These are phyloP conservation scores for Proales similis DNA, from an alignment of 1,140 invertebrate species.

Conservation along the genomic window DNA sequence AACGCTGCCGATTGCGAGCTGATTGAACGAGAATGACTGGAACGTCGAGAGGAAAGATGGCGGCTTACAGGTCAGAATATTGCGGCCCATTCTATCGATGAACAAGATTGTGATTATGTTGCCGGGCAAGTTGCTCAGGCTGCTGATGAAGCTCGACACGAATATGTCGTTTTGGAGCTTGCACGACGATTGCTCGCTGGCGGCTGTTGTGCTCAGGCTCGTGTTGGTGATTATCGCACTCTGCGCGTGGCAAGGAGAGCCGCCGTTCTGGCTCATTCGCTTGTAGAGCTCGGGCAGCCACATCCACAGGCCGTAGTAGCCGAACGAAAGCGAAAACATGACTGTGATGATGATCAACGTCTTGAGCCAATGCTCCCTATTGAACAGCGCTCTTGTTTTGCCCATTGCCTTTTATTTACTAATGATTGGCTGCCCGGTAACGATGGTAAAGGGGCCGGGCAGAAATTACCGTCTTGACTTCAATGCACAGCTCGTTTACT, in stretches of 20 bases:
- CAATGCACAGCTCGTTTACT: no score
- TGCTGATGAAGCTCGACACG: constrained; percentile 43
- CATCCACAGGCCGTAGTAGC: constrained; percentile 57
- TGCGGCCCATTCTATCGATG: constrained; percentile 55
- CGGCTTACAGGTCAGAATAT: constrained; percentile 53
- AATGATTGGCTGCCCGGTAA: no score
- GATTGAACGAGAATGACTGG: background rate
- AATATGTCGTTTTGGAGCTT: constrained; percentile 15
- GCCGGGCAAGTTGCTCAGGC: constrained; percentile 53
- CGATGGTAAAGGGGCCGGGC: no score
- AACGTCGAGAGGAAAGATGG: background rate
- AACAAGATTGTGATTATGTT: constrained; percentile 54
- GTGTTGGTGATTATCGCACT: constrained; percentile 36
- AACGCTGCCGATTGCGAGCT: constrained; percentile 7
- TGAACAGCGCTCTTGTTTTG: constrained; percentile 15
- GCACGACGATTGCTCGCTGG: constrained; percentile 19
- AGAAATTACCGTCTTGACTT: no score
- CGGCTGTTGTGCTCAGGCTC: background rate
- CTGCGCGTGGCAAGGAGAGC: constrained; percentile 43
- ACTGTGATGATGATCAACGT: constrained; percentile 51
- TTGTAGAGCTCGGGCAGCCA: constrained; percentile 59
- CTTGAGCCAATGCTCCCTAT: background rate
- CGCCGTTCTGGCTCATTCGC: constrained; percentile 49
- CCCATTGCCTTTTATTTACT: no score
- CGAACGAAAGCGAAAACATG: constrained; percentile 41